Evolutionary conservation across 2,113 vertebrate genomes (phyloP), one percentile per base, ranked within the genome.

Genomic region (Kobus ellipsiprymnus): DNA sequence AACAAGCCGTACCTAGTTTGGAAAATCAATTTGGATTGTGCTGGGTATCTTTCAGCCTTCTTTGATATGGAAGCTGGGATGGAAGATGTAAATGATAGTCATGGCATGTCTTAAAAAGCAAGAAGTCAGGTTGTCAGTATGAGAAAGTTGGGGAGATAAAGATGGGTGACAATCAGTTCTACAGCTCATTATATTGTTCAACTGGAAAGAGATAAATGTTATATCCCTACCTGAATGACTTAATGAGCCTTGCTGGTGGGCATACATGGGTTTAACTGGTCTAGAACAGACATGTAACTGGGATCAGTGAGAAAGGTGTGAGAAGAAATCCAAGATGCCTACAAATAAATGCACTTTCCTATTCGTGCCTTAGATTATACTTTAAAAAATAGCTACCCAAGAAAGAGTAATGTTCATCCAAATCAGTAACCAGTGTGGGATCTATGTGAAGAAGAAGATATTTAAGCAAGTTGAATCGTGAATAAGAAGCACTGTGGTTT

Each of bases 201-300:
- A 6, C 44, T 80, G 33, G 48, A 67, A 25, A 83, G 3, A 57
- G 2, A 48, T 2, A 33, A 82, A 19, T 17, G 23, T 5, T 48
- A 55, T 62, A 36, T 90, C 4, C 52, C 1, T 52, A 46, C 8
- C 19, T 4, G 27, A 27, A 52, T 2, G 4, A 3, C 19, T 25
- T 9, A n/a, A 9, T 21, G 10, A 30, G 10, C 3, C 36, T 71
- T 85, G 27, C 5, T 59, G 12, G 7, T 29, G 4, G 21, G 30
- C 44, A 40, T 33, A 29, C 10, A 6, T 9, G 25, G 19, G 14
- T 10, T 62, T 27, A 54, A 55, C 1, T 40, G 17, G 27, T 40
- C 27, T 33, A 17, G 12, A 77, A 81, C 1, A 27, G 23, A 74
- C 4, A 10, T 0, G 0, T 62, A 29, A 55, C 6, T 13, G 12